These are phyloP conservation scores for Mormyrops attenuatus DNA, from an alignment of 2,797 vertebrate genomes.

Conservation along the genomic window DNA sequence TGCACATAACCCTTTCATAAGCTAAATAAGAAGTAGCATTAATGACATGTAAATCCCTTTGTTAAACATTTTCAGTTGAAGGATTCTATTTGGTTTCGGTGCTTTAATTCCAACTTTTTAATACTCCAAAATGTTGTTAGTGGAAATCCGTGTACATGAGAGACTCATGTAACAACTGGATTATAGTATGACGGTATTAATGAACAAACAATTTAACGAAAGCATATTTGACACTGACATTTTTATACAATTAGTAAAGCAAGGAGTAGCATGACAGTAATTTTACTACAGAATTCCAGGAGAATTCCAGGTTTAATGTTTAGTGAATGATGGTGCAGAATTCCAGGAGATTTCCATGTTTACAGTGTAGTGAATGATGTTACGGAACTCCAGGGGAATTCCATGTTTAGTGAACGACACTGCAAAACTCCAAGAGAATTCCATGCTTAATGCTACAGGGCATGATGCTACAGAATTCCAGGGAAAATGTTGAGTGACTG, in stretches of 20 bases:
- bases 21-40: not conserved
- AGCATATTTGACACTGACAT: not conserved
- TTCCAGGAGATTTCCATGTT: not conserved
- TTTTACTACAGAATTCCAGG: not conserved
- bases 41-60: conserved; percentile 8
- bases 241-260: not conserved
- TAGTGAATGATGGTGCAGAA: not conserved
- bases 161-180: not conserved
- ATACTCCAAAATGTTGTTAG: not conserved
- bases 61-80: conserved; percentile 10
- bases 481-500: not conserved
- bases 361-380: not conserved
- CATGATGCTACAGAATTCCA: no score
- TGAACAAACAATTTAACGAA: not conserved
- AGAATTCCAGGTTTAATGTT: not conserved
- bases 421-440: no score
- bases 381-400: not conserved
- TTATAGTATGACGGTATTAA: not conserved
- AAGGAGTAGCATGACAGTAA: not conserved
- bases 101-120: conserved; percentile 8
- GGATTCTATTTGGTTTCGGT: not conserved
- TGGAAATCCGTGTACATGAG: not conserved
- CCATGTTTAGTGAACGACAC: no score
- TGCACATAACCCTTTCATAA: not conserved
- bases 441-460: no score